Evolutionary conservation across 2,113 vertebrate species (phyloP).

Genomic region (Leptodactylus fuscus): DNA sequence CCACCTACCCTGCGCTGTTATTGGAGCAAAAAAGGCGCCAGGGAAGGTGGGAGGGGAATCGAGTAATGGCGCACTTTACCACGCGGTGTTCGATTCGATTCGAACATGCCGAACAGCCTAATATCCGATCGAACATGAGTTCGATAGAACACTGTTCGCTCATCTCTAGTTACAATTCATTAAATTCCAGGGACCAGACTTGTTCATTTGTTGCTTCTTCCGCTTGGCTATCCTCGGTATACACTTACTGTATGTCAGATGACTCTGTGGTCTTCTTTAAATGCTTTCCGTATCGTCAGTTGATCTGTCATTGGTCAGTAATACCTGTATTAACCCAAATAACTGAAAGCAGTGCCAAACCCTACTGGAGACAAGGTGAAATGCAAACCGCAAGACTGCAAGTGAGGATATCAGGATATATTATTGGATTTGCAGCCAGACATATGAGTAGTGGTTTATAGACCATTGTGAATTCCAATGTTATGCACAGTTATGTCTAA

Average conservation of each 20-base stretch:
- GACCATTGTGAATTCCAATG: conserved; percentile 30
- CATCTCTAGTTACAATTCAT: too few relatives aligned
- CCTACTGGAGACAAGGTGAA: neutral
- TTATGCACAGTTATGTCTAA: conserved; percentile 32
- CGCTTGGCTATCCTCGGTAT: neutral
- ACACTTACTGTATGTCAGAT: neutral
- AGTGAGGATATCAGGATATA: neutral
- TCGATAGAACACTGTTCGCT: too few relatives aligned
- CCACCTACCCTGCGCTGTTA: too few relatives aligned
- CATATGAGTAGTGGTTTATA: conserved; percentile 17
- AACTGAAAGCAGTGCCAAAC: neutral
- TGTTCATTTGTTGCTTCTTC: too few relatives aligned
- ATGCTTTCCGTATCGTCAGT: neutral
- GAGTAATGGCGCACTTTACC: too few relatives aligned
- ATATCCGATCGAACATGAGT: too few relatives aligned
- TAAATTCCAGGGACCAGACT: too few relatives aligned
- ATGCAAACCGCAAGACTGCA: neutral
- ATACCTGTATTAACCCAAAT: neutral
- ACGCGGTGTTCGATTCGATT: too few relatives aligned
- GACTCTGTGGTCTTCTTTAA: neutral
- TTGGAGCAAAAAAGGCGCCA: too few relatives aligned
- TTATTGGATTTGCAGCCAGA: neutral
- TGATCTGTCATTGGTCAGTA: neutral
- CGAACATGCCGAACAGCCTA: too few relatives aligned
- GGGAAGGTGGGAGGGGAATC: too few relatives aligned